These are phyloP conservation scores for Petrophora chlorosata DNA, from an alignment of 2,888 invertebrate species.

Conservation along the genomic window DNA sequence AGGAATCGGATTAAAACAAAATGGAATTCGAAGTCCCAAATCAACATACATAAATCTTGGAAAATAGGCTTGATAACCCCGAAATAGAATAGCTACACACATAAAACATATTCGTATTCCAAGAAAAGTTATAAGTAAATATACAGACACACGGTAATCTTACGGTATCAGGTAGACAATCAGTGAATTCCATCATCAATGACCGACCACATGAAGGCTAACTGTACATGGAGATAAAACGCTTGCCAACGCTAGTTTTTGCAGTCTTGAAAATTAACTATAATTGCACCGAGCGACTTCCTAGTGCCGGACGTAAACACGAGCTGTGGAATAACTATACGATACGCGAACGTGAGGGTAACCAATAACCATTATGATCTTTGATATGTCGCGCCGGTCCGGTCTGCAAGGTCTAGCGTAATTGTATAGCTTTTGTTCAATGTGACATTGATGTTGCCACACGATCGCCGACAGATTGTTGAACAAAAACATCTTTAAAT, in stretches of 20 bases:
- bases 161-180: slow-evolving; percentile 15
- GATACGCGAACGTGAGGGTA: slow-evolving; percentile 34
- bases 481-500: slow-evolving; percentile 25
- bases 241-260: slow-evolving; percentile 48
- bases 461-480: slow-evolving; percentile 26
- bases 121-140: not conserved
- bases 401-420: slow-evolving; percentile 48
- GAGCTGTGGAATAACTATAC: slow-evolving; percentile 41
- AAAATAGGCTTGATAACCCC: slow-evolving; percentile 39
- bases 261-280: slow-evolving; percentile 56
- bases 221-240: slow-evolving; percentile 44
- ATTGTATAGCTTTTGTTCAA: slow-evolving; percentile 47
- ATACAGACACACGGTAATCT: not conserved
- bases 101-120: slow-evolving; percentile 2
- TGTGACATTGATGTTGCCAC: slow-evolving; percentile 34
- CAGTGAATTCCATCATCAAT: slow-evolving; percentile 25
- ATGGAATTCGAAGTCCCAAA: slow-evolving; percentile 25
- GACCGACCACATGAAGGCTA: slow-evolving; percentile 38
- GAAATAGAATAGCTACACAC: slow-evolving; percentile 5
- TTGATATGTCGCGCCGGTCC: slow-evolving; percentile 32
- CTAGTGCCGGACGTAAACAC: slow-evolving; percentile 49
- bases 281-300: slow-evolving; percentile 65
- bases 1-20: slow-evolving; percentile 38
- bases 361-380: slow-evolving; percentile 43
- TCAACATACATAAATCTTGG: slow-evolving; percentile 43